These are phyloP conservation scores for Palythoa caribaeorum DNA, from an alignment of 92 coral and sea anemone species.

Conservation along the genomic window DNA sequence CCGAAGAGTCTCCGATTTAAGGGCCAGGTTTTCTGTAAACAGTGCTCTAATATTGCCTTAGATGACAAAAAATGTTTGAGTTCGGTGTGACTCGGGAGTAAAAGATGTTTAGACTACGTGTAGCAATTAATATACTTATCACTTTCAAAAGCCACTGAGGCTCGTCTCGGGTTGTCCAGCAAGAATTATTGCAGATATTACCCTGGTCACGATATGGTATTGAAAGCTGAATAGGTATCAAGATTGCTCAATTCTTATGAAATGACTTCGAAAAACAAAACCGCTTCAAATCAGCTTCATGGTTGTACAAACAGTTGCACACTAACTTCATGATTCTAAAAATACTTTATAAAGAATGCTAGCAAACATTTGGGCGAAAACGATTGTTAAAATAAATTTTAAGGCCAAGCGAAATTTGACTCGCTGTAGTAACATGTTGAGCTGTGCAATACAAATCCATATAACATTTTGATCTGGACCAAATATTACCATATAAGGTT, in stretches of 20 bases:
- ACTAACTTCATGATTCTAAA: not conserved
- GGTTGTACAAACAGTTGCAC: not conserved
- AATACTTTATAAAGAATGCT: not conserved
- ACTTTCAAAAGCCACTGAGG: not conserved
- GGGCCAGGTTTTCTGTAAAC: no score
- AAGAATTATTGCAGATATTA: not conserved
- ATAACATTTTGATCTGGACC: not conserved
- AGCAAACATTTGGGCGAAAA: not conserved
- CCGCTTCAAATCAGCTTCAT: constrained; percentile 8
- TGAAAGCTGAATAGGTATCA: not conserved
- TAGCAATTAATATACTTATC: not conserved
- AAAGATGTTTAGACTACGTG: not conserved
- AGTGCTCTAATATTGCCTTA: no score
- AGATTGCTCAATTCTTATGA: not conserved
- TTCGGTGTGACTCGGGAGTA: not conserved
- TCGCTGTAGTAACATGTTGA: not conserved
- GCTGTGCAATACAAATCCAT: not conserved
- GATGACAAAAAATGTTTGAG: no score
- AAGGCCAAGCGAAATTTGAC: not conserved
- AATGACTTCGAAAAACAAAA: not conserved
- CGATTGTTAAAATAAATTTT: not conserved
- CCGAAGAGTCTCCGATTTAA: no score
- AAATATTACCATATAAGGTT: not conserved
- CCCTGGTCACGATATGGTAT: not conserved
- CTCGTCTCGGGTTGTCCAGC: not conserved